These are phyloP conservation scores for Scaptodrosophila lebanonensis DNA, from an alignment of 1,140 invertebrate genomes.

Conservation along the genomic window DNA sequence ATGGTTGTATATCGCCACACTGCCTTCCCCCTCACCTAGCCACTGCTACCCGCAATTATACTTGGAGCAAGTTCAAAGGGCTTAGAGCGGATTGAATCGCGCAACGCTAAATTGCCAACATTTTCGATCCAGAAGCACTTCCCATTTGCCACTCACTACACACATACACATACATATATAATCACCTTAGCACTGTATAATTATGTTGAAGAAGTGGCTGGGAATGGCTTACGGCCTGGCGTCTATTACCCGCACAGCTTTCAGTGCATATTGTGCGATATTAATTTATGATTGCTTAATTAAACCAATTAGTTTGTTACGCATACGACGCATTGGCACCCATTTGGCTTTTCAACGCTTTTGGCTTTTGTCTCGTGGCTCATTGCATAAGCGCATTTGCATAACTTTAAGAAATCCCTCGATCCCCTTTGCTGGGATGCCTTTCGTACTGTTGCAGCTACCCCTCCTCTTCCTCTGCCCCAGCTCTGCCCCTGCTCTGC, in stretches of 20 bases:
- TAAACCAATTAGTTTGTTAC: constrained; percentile 58
- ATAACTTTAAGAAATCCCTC: constrained; percentile 47
- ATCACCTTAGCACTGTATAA: constrained; percentile 19
- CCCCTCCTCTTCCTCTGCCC: not conserved
- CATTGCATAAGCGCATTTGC: constrained; percentile 58
- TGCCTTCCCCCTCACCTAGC: constrained; percentile 3
- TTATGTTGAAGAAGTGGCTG: constrained; percentile 39
- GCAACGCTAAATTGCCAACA: constrained; percentile 18
- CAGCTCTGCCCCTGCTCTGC: not conserved
- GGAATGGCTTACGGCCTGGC: constrained; percentile 45
- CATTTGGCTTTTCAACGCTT: constrained; percentile 15
- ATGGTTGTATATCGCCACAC: no score
- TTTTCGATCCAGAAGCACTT: no score
- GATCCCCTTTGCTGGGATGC: no score
- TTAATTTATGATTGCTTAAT: constrained; percentile 72
- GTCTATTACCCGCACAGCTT: constrained; percentile 37
- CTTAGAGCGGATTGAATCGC: not conserved
- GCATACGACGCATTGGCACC: constrained; percentile 39
- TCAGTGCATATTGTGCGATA: constrained; percentile 32
- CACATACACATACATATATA: no score
- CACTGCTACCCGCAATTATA: not conserved
- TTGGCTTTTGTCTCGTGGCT: constrained; percentile 43
- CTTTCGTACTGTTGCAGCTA: no score
- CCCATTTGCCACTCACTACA: no score
- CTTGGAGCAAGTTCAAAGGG: not conserved